Conservation (phyloP, 2,888 invertebrate species). For the Blastobasis adustella region DNA sequence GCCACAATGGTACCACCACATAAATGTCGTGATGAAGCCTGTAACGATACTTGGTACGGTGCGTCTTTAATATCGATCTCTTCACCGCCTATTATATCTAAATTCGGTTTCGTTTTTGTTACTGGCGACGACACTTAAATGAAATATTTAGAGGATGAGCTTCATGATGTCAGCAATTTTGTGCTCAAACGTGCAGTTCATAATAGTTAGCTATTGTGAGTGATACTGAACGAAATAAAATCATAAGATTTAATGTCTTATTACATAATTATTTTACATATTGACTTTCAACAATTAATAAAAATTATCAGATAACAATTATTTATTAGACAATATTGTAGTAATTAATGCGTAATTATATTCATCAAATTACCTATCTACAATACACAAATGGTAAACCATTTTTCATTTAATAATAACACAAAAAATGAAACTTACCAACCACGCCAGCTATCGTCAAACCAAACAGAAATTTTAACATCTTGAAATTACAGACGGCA, state of each 20-base stretch:
- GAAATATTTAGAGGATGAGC: background rate
- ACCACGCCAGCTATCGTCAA: background rate
- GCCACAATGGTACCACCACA: slow-evolving; percentile 75
- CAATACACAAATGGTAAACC: no score
- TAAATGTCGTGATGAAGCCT: slow-evolving; percentile 35
- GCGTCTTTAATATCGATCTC: slow-evolving; percentile 55
- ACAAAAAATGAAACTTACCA: background rate
- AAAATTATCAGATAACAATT: no score
- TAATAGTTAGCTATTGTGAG: background rate
- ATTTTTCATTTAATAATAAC: background rate
- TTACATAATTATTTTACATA: no score
- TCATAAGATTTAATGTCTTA: no score
- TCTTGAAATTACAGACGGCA: background rate
- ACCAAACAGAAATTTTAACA: background rate
- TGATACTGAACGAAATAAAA: no score
- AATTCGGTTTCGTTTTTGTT: slow-evolving; percentile 17
- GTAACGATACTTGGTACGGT: slow-evolving; percentile 66
- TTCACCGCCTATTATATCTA: slow-evolving; percentile 62
- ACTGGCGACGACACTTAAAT: background rate
- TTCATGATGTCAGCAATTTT: background rate
- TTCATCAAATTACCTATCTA: no score
- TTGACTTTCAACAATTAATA: no score
- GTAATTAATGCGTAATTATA: no score
- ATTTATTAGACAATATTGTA: no score
- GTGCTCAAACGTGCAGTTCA: background rate